A percentile compares a stretch with the other conserved stretches of the same genome.
phyloP scores from a whole-genome alignment of 2,888 invertebrate genomes.

The Sycophila texana region DNA sequence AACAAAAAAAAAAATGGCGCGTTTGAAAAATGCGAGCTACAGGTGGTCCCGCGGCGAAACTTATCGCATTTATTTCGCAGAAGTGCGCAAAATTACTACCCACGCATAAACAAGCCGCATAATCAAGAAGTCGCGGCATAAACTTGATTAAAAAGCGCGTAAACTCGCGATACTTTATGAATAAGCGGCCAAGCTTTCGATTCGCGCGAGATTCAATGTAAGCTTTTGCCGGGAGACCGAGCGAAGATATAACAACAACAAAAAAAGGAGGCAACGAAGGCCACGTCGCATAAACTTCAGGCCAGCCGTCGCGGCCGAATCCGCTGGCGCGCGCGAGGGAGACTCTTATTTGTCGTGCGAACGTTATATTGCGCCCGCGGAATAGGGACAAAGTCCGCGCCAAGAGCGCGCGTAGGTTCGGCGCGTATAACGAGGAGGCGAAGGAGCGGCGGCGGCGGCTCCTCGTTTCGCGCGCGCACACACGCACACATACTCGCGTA shows the following conservation, averaged over 20 bases:
- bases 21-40: not conserved
- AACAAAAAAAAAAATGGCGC: too few species aligned
- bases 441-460: constrained; percentile 7
- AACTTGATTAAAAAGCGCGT: constrained; percentile 33
- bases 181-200: constrained; percentile 5
- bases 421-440: constrained; percentile 12
- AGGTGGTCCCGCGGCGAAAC: not conserved
- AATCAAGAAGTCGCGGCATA: constrained; percentile 21
- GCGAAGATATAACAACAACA: not conserved
- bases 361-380: not conserved
- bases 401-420: constrained; percentile 29
- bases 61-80: not conserved
- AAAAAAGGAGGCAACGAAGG: not conserved
- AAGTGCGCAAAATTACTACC: not conserved
- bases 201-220: not conserved
- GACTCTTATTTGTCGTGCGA: constrained; percentile 44
- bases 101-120: constrained; percentile 1
- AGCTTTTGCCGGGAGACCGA: not conserved
- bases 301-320: constrained; percentile 8
- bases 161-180: constrained; percentile 13
- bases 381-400: constrained; percentile 44
- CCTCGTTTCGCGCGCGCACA: constrained; percentile 29
- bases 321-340: not conserved
- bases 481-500: not conserved
- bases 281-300: not conserved